These are phyloP conservation scores for Labia minor DNA, from an alignment of 2,888 invertebrate genomes.

Conservation along the genomic window DNA sequence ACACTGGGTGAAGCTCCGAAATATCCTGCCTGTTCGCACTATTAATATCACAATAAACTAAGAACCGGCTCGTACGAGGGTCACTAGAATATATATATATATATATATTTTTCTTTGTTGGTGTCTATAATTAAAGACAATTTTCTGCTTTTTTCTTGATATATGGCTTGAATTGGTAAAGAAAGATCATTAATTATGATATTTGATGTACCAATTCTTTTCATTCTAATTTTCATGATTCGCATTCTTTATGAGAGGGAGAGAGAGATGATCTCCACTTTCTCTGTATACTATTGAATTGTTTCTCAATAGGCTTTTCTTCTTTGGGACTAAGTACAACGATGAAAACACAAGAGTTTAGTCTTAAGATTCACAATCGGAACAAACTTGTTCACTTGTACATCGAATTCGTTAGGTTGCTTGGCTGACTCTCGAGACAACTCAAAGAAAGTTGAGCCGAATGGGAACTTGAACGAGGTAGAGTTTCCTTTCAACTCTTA, in stretches of 20 bases:
- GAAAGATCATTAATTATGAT: too few species aligned
- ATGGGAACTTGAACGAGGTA: neutral
- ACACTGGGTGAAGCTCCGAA: too few species aligned
- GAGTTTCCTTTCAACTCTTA: slow-evolving; percentile 5
- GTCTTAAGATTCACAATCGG: slow-evolving; percentile 2
- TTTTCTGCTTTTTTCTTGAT: too few species aligned
- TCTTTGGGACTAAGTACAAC: neutral
- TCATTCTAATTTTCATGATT: too few species aligned
- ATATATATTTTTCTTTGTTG: too few species aligned
- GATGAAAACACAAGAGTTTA: slow-evolving; percentile 4
- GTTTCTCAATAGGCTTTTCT: neutral
- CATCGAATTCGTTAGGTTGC: slow-evolving; percentile 6
- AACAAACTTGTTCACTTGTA: slow-evolving; percentile 13
- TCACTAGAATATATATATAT: too few species aligned
- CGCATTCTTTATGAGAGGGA: neutral
- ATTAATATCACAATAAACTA: too few species aligned
- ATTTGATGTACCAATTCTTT: too few species aligned
- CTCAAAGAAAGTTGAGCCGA: slow-evolving; percentile 1
- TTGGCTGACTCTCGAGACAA: neutral
- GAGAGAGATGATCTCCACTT: neutral
- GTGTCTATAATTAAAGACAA: too few species aligned
- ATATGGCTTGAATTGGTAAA: too few species aligned
- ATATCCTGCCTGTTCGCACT: too few species aligned
- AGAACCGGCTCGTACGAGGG: too few species aligned
- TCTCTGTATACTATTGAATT: neutral